phyloP scores from a whole-genome alignment of 2,797 vertebrate species.

The Diceros bicornis region DNA sequence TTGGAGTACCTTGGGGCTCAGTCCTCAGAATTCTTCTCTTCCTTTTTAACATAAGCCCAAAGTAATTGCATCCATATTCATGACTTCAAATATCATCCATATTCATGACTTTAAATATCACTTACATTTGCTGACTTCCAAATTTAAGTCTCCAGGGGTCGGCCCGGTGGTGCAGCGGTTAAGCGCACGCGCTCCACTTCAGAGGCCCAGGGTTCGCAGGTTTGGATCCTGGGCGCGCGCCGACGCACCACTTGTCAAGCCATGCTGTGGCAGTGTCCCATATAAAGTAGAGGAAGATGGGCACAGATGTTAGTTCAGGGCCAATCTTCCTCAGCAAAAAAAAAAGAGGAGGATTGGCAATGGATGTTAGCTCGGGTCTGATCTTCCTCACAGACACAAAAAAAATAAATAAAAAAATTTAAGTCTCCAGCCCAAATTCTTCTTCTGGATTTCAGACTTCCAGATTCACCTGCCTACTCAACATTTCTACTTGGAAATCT shows the following conservation, averaged over 20 bases:
- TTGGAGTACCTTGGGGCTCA: not conserved
- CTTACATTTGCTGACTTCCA: not conserved
- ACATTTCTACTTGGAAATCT: not conserved
- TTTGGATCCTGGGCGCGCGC: no score
- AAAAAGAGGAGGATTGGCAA: no score
- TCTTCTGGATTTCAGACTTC: not conserved
- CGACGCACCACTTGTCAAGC: no score
- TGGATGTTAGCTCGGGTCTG: no score
- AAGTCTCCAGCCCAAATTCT: not conserved
- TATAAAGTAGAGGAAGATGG: no score
- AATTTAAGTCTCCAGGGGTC: not conserved
- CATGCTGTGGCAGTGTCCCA: no score
- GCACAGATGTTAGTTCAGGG: no score
- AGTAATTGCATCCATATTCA: not conserved
- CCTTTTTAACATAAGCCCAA: not conserved
- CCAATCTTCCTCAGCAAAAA: no score
- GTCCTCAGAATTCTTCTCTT: not conserved
- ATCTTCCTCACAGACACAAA: no score
- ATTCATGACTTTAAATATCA: constrained; percentile 6
- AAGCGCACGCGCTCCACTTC: no score
- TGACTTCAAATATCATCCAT: not conserved
- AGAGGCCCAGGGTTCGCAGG: no score
- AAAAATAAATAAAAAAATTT: not conserved
- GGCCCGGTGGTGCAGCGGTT: no score
- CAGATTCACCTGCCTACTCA: not conserved